Percentiles rank a stretch among this genome's conserved stretches.
These are phyloP conservation scores for Corvus moneduloides DNA, from an alignment of 2,113 vertebrate genomes.

Conservation along the genomic window DNA sequence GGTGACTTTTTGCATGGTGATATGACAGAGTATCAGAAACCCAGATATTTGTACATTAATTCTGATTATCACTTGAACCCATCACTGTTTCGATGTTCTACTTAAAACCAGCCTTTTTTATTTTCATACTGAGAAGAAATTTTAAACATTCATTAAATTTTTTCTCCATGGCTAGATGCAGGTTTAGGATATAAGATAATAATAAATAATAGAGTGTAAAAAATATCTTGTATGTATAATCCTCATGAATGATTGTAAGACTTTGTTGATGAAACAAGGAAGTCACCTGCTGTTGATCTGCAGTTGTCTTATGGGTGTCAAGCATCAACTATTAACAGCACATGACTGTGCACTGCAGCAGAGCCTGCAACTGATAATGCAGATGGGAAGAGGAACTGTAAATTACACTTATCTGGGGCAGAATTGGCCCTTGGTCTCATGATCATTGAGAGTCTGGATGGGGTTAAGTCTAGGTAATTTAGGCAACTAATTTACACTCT, in stretches of 20 bases:
- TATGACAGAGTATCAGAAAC: neutral
- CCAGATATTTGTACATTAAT: neutral
- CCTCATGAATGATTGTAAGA: neutral
- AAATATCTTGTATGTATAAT: neutral
- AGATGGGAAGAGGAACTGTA: neutral
- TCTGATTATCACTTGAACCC: neutral
- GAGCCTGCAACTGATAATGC: neutral
- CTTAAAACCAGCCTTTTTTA: neutral
- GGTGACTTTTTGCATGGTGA: neutral
- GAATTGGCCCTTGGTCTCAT: neutral
- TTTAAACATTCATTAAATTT: neutral
- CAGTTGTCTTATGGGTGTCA: rapidly evolving
- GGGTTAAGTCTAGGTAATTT: neutral
- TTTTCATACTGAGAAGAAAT: neutral
- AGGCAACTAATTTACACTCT: neutral
- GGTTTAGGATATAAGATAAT: neutral
- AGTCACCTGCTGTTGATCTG: neutral
- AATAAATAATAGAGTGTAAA: neutral
- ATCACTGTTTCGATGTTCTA: neutral
- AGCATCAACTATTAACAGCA: neutral
- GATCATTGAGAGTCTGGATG: neutral
- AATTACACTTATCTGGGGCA: neutral
- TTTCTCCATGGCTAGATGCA: neutral
- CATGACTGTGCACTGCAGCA: neutral
- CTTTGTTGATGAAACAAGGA: neutral